Conservation (phyloP, 2,888 invertebrate genomes). For the Acronicta psi region DNA sequence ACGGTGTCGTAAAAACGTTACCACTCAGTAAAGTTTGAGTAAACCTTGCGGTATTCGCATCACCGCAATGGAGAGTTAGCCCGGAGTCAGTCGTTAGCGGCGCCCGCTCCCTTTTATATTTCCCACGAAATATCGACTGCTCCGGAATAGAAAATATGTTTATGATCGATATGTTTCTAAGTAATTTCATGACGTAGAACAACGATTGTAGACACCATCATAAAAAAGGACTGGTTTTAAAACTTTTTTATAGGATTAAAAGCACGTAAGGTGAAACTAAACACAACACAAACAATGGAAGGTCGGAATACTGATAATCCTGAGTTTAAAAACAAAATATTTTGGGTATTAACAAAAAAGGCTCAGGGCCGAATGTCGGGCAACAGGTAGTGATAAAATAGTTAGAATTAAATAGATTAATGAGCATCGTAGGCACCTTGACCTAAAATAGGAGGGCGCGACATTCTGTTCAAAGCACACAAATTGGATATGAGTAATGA, state of each 20-base stretch:
- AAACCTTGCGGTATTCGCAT: slow-evolving; percentile 47
- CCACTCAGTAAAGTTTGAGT: slow-evolving; percentile 39
- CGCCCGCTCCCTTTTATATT: slow-evolving; percentile 35
- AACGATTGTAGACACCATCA: too few species aligned
- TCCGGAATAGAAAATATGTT: slow-evolving; percentile 16
- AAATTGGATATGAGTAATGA: too few species aligned
- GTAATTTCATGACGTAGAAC: too few species aligned
- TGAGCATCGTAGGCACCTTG: slow-evolving; percentile 43
- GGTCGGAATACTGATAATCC: neutral
- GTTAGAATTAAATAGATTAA: slow-evolving; percentile 42
- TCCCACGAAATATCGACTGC: slow-evolving; percentile 26
- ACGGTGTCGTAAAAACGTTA: slow-evolving; percentile 49
- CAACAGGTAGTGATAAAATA: slow-evolving; percentile 44
- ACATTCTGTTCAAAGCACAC: neutral
- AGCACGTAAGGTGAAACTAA: too few species aligned
- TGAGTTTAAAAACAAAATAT: slow-evolving; percentile 1
- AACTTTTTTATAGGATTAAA: too few species aligned
- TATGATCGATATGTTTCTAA: too few species aligned
- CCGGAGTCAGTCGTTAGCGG: slow-evolving; percentile 33
- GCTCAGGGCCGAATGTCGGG: slow-evolving; percentile 3
- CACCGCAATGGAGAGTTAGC: slow-evolving; percentile 40
- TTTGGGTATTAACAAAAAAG: slow-evolving; percentile 19
- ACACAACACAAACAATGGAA: too few species aligned
- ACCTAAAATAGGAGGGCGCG: slow-evolving; percentile 34
- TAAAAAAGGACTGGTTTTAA: neutral